These are phyloP conservation scores for Elaeidobius kamerunicus DNA, from an alignment of 2,888 invertebrate genomes.

Conservation along the genomic window DNA sequence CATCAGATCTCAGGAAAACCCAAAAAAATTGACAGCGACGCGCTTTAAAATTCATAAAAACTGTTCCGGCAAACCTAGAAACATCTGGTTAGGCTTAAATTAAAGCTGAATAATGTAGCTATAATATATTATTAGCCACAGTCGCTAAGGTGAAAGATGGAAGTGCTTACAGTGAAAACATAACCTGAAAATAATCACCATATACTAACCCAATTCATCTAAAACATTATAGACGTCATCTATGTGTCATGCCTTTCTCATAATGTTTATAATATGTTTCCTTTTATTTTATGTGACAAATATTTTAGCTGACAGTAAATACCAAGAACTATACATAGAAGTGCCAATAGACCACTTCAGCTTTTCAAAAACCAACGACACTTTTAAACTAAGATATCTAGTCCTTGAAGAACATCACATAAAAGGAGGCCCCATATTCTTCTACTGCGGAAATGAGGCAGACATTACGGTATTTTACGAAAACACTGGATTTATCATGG, in stretches of 20 bases:
- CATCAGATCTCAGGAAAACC: too few species aligned
- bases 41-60: too few species aligned
- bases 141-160: too few species aligned
- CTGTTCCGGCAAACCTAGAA: too few species aligned
- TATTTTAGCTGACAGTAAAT: constrained; percentile 26
- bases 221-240: background rate
- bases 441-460: constrained; percentile 96
- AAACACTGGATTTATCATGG: constrained; percentile 94
- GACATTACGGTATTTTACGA: constrained; percentile 83
- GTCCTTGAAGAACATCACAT: constrained; percentile 73
- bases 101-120: too few species aligned
- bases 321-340: constrained; percentile 47
- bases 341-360: constrained; percentile 85
- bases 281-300: background rate
- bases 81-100: too few species aligned
- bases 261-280: background rate
- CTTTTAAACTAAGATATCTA: constrained; percentile 77
- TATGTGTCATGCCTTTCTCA: background rate
- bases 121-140: too few species aligned
- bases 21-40: too few species aligned
- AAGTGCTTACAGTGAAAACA: too few species aligned
- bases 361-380: constrained; percentile 60
- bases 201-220: background rate
- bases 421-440: constrained; percentile 77
- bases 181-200: too few species aligned